phyloP scores from a whole-genome alignment of 2,797 vertebrate species.

The Micropoecilia bifurca region DNA sequence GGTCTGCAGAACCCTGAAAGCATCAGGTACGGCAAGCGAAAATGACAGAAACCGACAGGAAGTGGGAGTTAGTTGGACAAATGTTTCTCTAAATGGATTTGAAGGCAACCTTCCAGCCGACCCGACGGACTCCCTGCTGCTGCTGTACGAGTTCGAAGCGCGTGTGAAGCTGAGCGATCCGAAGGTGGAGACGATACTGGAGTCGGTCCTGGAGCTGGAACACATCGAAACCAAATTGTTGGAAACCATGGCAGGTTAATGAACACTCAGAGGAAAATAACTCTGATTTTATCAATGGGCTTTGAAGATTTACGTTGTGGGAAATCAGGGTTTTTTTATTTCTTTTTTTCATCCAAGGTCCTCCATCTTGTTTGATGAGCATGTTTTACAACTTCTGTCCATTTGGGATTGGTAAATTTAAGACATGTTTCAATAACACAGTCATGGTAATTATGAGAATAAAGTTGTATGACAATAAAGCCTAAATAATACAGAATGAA shows the following conservation, averaged over 20 bases:
- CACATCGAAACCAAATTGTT: slow-evolving; percentile 85
- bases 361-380: too few relatives aligned
- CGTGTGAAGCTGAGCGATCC: slow-evolving; percentile 90
- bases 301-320: too few relatives aligned
- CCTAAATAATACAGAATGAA: too few relatives aligned
- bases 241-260: slow-evolving; percentile 88
- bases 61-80: background rate
- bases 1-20: slow-evolving; percentile 87
- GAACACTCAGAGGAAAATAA: background rate
- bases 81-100: slow-evolving; percentile 11
- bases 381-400: too few relatives aligned
- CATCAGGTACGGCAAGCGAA: slow-evolving; percentile 81
- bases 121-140: slow-evolving; percentile 86
- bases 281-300: too few relatives aligned
- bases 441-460: too few relatives aligned
- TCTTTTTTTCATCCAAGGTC: too few relatives aligned
- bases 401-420: too few relatives aligned
- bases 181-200: slow-evolving; percentile 82
- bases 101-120: slow-evolving; percentile 85
- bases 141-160: slow-evolving; percentile 94
- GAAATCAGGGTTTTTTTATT: too few relatives aligned
- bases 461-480: too few relatives aligned
- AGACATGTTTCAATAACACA: too few relatives aligned
- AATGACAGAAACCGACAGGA: background rate
- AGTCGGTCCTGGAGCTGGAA: slow-evolving; percentile 87